These are phyloP conservation scores for Spea bombifrons DNA, from an alignment of 2,113 vertebrate species.

Conservation along the genomic window DNA sequence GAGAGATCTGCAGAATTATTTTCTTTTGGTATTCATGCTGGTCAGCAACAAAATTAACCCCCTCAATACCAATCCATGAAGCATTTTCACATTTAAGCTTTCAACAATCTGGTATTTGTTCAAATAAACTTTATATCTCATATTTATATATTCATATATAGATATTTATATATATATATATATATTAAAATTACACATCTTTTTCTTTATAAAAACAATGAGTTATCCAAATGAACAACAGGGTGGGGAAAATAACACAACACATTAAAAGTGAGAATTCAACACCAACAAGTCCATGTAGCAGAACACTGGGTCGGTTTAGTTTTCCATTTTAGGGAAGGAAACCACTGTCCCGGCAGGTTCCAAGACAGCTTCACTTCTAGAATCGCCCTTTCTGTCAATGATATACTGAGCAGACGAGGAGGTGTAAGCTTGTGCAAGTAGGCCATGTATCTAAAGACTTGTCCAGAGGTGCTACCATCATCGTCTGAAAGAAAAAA, in stretches of 20 bases:
- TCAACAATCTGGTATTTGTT: constrained; percentile 1
- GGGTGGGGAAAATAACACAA: not conserved
- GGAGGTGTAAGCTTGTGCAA: constrained; percentile 21
- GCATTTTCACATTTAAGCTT: not conserved
- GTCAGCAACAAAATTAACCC: no score
- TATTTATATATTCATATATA: constrained; percentile 29
- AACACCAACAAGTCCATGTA: constrained; percentile 44
- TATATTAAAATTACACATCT: constrained; percentile 48
- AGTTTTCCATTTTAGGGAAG: constrained; percentile 4
- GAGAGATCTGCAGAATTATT: no score
- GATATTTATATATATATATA: constrained; percentile 29
- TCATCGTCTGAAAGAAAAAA: constrained; percentile 30
- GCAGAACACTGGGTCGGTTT: constrained; percentile 43
- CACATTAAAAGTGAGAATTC: constrained; percentile 31
- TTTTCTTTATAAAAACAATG: constrained; percentile 41
- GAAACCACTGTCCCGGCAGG: not conserved
- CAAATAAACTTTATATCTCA: constrained; percentile 49
- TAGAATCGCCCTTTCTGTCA: not conserved
- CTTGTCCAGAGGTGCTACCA: not conserved
- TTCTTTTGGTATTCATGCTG: no score
- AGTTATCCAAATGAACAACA: constrained; percentile 23
- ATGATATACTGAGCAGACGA: not conserved
- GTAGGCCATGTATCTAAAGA: not conserved
- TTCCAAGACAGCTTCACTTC: not conserved
- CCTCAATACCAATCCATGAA: not conserved